These are phyloP conservation scores for Hylia prasina DNA, from an alignment of 2,113 vertebrate species.

Conservation along the genomic window DNA sequence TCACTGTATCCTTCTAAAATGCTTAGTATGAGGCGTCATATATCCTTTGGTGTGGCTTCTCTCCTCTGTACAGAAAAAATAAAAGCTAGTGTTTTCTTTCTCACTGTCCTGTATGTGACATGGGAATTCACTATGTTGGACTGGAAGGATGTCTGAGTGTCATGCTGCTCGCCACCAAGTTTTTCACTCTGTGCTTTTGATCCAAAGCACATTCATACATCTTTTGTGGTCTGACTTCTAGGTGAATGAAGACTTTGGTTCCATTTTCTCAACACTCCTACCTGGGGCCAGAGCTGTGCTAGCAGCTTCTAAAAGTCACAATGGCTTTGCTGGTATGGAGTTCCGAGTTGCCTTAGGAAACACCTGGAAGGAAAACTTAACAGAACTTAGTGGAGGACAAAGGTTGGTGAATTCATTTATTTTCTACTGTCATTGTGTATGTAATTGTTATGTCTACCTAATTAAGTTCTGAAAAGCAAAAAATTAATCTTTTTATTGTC, in stretches of 20 bases:
- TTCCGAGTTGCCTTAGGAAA: conserved; percentile 93
- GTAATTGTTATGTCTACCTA: background rate
- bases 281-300: conserved; percentile 88
- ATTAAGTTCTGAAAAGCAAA: background rate
- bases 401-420: conserved; percentile 67
- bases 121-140: background rate
- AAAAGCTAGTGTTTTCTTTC: background rate
- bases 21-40: background rate
- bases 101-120: background rate
- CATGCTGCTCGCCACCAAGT: fast-evolving
- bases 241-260: conserved; percentile 95
- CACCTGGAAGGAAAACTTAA: conserved; percentile 96
- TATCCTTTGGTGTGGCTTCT: background rate
- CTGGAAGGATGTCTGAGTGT: fast-evolving
- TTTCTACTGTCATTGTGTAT: background rate
- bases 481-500: background rate
- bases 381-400: conserved; percentile 95
- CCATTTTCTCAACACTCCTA: conserved; percentile 92
- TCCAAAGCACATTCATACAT: background rate
- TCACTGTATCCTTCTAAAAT: background rate
- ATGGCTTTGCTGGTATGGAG: conserved; percentile 82
- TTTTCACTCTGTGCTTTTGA: background rate
- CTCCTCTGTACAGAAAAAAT: background rate
- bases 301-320: conserved; percentile 73
- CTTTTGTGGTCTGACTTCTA: conserved; percentile 45